phyloP scores from a whole-genome alignment of 2,888 invertebrate species.

The Phortica magna region DNA sequence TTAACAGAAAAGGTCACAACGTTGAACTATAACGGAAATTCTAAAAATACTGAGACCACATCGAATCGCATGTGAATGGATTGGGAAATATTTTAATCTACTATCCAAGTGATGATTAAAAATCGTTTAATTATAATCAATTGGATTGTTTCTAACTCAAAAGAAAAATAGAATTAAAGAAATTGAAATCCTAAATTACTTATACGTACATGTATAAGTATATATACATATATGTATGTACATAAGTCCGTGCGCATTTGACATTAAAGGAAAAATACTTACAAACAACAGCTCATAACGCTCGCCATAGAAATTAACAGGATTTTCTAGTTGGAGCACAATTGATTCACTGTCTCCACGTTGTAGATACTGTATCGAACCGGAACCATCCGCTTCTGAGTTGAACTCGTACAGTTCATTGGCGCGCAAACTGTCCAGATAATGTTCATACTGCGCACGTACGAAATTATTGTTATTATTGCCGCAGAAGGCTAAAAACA shows the following conservation, averaged over 20 bases:
- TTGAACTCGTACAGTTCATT: slow-evolving; percentile 69
- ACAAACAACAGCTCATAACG: slow-evolving; percentile 88
- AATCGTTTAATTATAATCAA: too few species aligned
- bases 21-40: too few species aligned
- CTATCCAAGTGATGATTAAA: too few species aligned
- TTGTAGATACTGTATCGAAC: slow-evolving; percentile 63
- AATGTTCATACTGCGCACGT: slow-evolving; percentile 67
- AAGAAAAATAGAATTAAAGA: slow-evolving; percentile 10
- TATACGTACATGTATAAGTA: slow-evolving; percentile 2
- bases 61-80: too few species aligned
- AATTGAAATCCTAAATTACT: not conserved
- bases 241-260: not conserved
- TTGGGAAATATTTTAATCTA: too few species aligned
- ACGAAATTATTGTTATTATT: slow-evolving; percentile 26
- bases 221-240: slow-evolving; percentile 16
- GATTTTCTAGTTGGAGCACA: slow-evolving; percentile 77
- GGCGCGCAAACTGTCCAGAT: slow-evolving; percentile 68
- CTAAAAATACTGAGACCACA: too few species aligned
- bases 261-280: slow-evolving; percentile 79
- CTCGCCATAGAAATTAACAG: slow-evolving; percentile 89
- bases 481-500: slow-evolving; percentile 50
- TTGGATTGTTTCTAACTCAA: too few species aligned
- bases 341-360: slow-evolving; percentile 74
- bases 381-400: slow-evolving; percentile 52
- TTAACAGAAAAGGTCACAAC: too few species aligned